These are phyloP conservation scores for Eilema griseolum DNA, from an alignment of 2,888 invertebrate species.

Conservation along the genomic window DNA sequence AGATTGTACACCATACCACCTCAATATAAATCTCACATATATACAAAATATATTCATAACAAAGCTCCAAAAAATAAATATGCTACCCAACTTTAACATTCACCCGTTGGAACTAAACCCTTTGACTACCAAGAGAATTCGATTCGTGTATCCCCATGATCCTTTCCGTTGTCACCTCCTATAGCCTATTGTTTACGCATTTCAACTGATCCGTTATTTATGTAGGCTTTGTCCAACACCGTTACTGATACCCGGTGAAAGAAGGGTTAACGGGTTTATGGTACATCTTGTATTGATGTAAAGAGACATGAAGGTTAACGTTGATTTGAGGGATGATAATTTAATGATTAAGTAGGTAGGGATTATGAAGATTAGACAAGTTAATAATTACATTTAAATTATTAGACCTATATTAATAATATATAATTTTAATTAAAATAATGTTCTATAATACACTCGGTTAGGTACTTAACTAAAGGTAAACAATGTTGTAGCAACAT, in stretches of 20 bases:
- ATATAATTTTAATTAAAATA: too few relatives aligned
- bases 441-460: too few relatives aligned
- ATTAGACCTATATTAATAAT: too few relatives aligned
- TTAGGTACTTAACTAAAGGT: too few relatives aligned
- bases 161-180: constrained; percentile 69
- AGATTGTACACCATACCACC: background rate
- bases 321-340: constrained; percentile 3
- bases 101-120: constrained; percentile 8
- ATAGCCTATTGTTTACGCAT: constrained; percentile 80
- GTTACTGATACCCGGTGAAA: constrained; percentile 64
- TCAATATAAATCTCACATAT: background rate
- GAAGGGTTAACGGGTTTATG: constrained; percentile 63
- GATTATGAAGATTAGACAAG: background rate
- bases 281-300: constrained; percentile 35
- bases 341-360: background rate
- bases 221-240: constrained; percentile 73
- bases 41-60: constrained; percentile 21
- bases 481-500: too few relatives aligned
- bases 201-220: constrained; percentile 83
- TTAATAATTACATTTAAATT: background rate
- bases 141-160: constrained; percentile 49
- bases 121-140: constrained; percentile 25
- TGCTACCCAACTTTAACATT: background rate
- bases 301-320: constrained; percentile 21
- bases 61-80: constrained; percentile 18